phyloP scores from a whole-genome alignment of 2,797 vertebrate species.

The Arctocebus calabarensis region DNA sequence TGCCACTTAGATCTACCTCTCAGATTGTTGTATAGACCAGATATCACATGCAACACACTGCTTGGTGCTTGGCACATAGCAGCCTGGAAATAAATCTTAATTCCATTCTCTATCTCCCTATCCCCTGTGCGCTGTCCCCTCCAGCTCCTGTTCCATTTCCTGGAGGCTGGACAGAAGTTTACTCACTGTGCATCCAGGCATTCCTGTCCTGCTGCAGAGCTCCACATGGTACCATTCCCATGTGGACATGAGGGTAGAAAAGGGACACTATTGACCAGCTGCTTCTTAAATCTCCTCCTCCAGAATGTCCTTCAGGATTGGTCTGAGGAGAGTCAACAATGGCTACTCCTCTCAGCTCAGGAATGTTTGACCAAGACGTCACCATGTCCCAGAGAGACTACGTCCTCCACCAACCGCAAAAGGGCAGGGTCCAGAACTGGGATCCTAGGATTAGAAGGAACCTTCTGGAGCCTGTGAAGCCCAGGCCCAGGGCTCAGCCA shows the following conservation, averaged over 20 bases:
- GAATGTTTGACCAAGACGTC: neutral
- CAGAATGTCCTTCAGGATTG: constrained; percentile 3
- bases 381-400: neutral
- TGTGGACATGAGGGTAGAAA: neutral
- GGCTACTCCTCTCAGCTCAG: neutral
- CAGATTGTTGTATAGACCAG: neutral
- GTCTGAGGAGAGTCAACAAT: neutral
- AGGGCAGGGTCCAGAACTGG: neutral
- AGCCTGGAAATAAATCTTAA: neutral
- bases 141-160: neutral
- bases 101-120: neutral
- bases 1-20: neutral
- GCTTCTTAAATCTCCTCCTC: neutral
- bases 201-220: neutral
- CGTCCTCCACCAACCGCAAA: rapidly evolving
- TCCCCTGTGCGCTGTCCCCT: no score
- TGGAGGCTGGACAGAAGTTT: neutral
- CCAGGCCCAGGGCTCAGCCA: neutral
- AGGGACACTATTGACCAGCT: neutral
- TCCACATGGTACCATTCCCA: neutral
- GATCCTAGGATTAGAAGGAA: neutral
- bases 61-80: neutral
- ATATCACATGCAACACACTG: neutral
- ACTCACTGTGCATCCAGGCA: neutral
- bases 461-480: neutral